Conservation (phyloP, 2,113 vertebrate genomes). For the Phaetusa simplex region DNA sequence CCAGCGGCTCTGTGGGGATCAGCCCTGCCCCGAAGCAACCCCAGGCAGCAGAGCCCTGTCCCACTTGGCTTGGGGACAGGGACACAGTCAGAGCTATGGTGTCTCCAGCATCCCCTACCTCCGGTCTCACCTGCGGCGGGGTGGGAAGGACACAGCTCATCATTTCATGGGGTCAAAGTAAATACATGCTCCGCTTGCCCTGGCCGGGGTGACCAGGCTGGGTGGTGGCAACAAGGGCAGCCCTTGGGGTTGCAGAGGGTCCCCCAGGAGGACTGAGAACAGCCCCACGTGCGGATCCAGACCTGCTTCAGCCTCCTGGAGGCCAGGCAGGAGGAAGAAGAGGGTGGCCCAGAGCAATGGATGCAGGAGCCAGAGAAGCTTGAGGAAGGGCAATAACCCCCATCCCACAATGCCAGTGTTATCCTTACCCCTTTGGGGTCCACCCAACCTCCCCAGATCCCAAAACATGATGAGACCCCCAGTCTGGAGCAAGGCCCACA, state of each 20-base stretch:
- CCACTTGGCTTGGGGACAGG: background rate
- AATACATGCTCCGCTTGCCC: background rate
- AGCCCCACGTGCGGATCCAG: background rate
- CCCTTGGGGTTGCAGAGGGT: background rate
- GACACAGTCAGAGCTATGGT: background rate
- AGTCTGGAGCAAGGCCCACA: background rate
- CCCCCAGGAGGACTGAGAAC: background rate
- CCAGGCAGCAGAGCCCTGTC: background rate
- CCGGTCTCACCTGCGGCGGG: fast-evolving
- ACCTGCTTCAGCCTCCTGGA: background rate
- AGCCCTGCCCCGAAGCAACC: background rate
- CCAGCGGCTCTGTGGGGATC: background rate
- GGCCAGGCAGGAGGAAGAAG: background rate
- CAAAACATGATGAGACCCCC: background rate
- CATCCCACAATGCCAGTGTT: background rate
- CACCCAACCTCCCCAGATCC: no score
- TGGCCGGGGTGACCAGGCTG: fast-evolving
- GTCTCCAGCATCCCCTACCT: background rate
- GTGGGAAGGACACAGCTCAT: background rate
- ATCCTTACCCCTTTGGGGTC: no score
- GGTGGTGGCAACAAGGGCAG: background rate
- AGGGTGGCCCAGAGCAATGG: background rate
- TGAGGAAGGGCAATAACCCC: background rate
- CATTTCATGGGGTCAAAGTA: fast-evolving
- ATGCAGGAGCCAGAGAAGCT: background rate